Percentiles rank a stretch among this genome's conserved stretches.
These are phyloP conservation scores for Drosophila obscura DNA, from an alignment of 1,140 invertebrate genomes.

Conservation along the genomic window DNA sequence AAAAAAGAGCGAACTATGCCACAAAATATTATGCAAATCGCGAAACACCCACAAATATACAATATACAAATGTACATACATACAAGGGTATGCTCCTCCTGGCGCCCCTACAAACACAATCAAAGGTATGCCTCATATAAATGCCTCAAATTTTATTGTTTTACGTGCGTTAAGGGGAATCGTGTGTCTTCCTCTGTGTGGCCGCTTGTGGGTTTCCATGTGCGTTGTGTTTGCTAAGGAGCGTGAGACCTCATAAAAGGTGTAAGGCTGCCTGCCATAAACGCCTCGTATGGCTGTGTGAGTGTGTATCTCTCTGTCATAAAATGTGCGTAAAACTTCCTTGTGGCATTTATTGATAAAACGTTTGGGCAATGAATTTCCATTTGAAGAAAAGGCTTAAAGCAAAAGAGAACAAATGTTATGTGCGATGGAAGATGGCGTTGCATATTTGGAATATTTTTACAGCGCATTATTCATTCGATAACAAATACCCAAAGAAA, in stretches of 20 bases:
- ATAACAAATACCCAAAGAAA: conserved; percentile 6
- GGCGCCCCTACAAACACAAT: conserved; percentile 46
- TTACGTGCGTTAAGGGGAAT: conserved; percentile 35
- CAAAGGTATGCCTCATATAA: conserved; percentile 72
- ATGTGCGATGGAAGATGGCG: conserved; percentile 22
- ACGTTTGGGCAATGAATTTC: conserved; percentile 77
- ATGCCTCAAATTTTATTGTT: conserved; percentile 76
- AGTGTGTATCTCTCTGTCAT: conserved; percentile 50
- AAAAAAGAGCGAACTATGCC: conserved; percentile 54
- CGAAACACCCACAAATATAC: conserved; percentile 5
- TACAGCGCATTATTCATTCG: conserved; percentile 37
- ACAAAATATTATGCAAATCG: conserved; percentile 46
- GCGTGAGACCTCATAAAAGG: conserved; percentile 56
- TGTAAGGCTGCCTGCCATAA: conserved; percentile 63
- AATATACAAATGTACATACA: background rate
- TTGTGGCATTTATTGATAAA: conserved; percentile 80
- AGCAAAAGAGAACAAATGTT: conserved; percentile 36
- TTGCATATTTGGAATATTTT: conserved; percentile 28
- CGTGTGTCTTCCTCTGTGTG: conserved; percentile 9
- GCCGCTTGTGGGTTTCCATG: background rate
- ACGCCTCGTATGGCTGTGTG: conserved; percentile 42
- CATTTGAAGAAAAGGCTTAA: conserved; percentile 65
- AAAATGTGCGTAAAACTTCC: conserved; percentile 81
- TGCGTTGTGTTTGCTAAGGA: conserved; percentile 3
- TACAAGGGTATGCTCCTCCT: background rate